phyloP scores from a whole-genome alignment of 2,797 vertebrate species.

The Phyllotis vaccarum region DNA sequence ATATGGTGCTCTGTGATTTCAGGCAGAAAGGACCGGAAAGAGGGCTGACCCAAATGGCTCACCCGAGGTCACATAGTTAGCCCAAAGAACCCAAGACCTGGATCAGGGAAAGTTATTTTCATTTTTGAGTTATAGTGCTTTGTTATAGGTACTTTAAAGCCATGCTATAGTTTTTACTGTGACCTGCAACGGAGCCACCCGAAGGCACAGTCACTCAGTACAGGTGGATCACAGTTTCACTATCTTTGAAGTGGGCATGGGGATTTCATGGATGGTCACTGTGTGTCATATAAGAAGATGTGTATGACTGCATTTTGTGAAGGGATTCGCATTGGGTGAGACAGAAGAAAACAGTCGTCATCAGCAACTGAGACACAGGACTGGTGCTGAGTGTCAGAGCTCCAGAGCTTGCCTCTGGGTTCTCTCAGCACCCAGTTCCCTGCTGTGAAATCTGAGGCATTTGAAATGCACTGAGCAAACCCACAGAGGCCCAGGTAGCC shows the following conservation, averaged over 20 bases:
- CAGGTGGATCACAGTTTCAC: background rate
- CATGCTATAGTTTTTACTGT: background rate
- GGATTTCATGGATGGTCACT: background rate
- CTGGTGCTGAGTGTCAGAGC: background rate
- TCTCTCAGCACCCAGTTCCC: background rate
- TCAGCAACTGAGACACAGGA: background rate
- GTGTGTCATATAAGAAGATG: background rate
- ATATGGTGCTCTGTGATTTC: background rate
- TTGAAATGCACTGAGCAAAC: background rate
- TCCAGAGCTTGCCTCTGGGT: background rate
- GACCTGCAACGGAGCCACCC: background rate
- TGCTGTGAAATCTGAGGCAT: background rate
- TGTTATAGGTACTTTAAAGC: background rate
- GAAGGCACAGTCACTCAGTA: background rate
- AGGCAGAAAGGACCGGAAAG: background rate
- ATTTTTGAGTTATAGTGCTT: background rate
- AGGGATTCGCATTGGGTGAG: background rate
- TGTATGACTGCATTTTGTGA: background rate
- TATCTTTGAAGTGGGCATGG: background rate
- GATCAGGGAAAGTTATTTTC: background rate
- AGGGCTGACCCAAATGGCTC: background rate
- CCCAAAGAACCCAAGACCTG: background rate
- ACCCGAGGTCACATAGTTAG: background rate
- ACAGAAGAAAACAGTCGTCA: accelerated
- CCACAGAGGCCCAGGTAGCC: background rate